Evolutionary conservation across 2,888 invertebrate species (phyloP).

Genomic region (Brachylomia viminalis): DNA sequence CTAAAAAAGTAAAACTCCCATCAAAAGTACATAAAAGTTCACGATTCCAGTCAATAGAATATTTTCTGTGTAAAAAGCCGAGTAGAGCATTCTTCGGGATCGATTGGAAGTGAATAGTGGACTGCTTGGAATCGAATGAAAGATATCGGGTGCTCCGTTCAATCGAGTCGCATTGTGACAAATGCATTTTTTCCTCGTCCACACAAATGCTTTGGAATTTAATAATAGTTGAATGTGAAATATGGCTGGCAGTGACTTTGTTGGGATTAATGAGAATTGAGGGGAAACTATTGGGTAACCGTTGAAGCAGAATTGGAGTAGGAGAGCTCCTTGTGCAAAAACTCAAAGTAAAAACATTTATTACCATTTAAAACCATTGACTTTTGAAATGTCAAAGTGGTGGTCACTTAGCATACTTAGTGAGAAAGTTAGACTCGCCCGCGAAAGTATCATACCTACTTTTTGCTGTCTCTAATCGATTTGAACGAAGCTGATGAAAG

Average conservation of each 20-base stretch:
- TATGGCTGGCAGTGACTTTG: slow-evolving; percentile 53
- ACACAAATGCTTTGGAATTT: slow-evolving; percentile 62
- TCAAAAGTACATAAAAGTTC: slow-evolving; percentile 63
- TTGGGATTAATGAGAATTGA: slow-evolving; percentile 37
- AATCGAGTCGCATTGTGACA: slow-evolving; percentile 68
- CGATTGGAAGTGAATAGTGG: slow-evolving; percentile 63
- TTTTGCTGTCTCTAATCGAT: neutral
- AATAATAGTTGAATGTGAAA: slow-evolving; percentile 63
- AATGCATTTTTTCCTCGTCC: slow-evolving; percentile 66
- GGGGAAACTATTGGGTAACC: slow-evolving; percentile 15
- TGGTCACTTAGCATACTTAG: neutral
- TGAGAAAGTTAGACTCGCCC: neutral
- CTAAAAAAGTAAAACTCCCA: slow-evolving; percentile 54
- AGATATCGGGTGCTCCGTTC: slow-evolving; percentile 65
- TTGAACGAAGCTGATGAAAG: neutral
- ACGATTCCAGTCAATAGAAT: slow-evolving; percentile 58
- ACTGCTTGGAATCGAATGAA: slow-evolving; percentile 69
- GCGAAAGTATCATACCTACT: no score
- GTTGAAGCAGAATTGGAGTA: neutral
- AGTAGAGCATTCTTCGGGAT: slow-evolving; percentile 64
- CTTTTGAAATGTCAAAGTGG: neutral
- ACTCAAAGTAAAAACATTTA: slow-evolving; percentile 9
- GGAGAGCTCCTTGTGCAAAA: neutral
- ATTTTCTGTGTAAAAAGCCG: slow-evolving; percentile 61
- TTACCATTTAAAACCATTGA: neutral